Percentiles rank a stretch among this genome's conserved stretches.
Evolutionary conservation across 23 tunicate species (phyloP).

Genomic region (Oikopleura dioica): DNA sequence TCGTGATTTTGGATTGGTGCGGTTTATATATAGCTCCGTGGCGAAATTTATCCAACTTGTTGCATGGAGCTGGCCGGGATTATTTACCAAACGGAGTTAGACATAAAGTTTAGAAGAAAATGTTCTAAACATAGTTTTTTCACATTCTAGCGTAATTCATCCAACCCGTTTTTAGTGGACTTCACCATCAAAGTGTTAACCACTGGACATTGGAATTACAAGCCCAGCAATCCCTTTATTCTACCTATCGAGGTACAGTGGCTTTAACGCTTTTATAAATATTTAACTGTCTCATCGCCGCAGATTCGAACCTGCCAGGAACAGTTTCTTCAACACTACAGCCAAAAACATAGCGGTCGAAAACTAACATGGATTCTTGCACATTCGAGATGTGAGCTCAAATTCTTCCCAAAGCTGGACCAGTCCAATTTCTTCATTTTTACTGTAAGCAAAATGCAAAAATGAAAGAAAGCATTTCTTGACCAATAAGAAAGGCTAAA

Average conservation of each 20-base stretch:
- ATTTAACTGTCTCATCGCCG: too few relatives aligned
- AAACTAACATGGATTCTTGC: background rate
- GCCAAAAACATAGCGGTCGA: background rate
- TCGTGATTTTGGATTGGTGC: too few relatives aligned
- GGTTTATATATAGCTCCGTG: too few relatives aligned
- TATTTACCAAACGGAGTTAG: too few relatives aligned
- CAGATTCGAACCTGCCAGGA: background rate
- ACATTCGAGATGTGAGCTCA: background rate
- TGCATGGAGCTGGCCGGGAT: too few relatives aligned
- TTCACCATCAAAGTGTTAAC: slow-evolving; percentile 78
- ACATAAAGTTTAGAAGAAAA: too few relatives aligned
- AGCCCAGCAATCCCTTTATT: slow-evolving; percentile 38
- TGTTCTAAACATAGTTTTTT: too few relatives aligned
- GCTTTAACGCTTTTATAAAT: too few relatives aligned
- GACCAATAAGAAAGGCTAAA: too few relatives aligned
- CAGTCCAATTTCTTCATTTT: background rate
- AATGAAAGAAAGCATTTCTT: too few relatives aligned
- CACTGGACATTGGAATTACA: slow-evolving; percentile 80
- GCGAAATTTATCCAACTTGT: too few relatives aligned
- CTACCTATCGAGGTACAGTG: slow-evolving; percentile 17
- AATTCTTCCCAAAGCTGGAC: background rate
- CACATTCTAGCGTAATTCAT: too few relatives aligned
- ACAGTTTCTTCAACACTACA: background rate
- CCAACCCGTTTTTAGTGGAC: slow-evolving; percentile 60
- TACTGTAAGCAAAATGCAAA: background rate